Evolutionary conservation across 2,797 vertebrate species (phyloP).

Genomic region (Momotus momota): DNA sequence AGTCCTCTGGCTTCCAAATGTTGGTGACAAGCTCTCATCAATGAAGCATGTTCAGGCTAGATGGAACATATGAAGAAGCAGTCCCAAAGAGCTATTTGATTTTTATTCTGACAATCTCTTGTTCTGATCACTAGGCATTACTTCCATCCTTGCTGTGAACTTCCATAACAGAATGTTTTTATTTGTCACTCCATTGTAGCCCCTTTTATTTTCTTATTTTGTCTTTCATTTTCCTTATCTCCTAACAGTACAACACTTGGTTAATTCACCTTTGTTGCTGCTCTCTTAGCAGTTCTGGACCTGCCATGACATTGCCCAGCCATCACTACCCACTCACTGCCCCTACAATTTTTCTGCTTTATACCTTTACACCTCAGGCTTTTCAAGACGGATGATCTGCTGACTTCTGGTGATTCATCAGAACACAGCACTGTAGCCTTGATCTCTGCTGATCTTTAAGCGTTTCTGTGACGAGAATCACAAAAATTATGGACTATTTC

Average conservation of each 20-base stretch:
- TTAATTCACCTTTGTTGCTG: not conserved
- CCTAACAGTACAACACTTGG: too few species aligned
- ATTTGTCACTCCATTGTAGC: not conserved
- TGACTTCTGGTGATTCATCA: not conserved
- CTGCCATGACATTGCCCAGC: fast-evolving
- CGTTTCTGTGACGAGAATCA: not conserved
- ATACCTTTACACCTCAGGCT: not conserved
- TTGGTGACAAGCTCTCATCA: not conserved
- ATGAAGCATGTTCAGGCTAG: not conserved
- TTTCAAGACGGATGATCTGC: not conserved
- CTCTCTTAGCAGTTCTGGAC: not conserved
- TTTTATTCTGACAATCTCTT: not conserved
- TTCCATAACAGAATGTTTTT: not conserved
- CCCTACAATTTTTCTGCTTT: not conserved
- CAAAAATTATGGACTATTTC: not conserved
- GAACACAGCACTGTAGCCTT: not conserved
- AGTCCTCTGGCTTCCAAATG: not conserved
- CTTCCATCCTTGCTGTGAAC: not conserved
- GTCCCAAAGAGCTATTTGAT: not conserved
- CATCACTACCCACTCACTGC: not conserved
- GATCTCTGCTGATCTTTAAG: not conserved
- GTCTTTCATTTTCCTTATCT: not conserved
- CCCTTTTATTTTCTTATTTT: not conserved
- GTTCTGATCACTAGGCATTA: not conserved
- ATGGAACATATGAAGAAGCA: not conserved